Evolutionary conservation across 2,797 vertebrate genomes (phyloP).

Genomic region (Chromobotia macracanthus): DNA sequence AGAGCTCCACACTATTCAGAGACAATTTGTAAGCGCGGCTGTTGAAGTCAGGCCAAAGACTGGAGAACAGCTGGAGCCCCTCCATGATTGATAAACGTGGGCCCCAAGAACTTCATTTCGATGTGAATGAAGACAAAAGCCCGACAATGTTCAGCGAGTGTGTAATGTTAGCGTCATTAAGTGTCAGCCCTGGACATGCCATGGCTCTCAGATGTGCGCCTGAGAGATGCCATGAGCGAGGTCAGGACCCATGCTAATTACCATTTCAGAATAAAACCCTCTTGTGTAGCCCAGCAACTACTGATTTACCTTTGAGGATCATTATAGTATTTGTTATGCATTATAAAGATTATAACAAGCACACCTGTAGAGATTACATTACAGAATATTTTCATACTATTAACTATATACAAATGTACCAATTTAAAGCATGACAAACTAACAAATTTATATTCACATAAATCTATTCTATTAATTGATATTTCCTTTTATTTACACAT

Average conservation of each 20-base stretch:
- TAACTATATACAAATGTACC: neutral
- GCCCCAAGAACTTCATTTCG: too few relatives aligned
- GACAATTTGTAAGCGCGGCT: too few relatives aligned
- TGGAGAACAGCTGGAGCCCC: too few relatives aligned
- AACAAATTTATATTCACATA: neutral
- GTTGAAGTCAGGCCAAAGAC: too few relatives aligned
- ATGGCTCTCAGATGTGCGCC: conserved; percentile 94
- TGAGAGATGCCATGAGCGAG: conserved; percentile 86
- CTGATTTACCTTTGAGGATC: conserved; percentile 84
- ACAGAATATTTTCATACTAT: neutral
- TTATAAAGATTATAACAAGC: neutral
- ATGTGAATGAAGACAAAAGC: too few relatives aligned
- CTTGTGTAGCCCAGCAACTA: conserved; percentile 79
- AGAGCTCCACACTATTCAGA: conserved; percentile 84
- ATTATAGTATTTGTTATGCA: conserved; percentile 61
- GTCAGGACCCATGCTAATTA: conserved; percentile 90
- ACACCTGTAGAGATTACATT: neutral
- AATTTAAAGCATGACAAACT: too few relatives aligned
- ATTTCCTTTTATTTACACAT: neutral
- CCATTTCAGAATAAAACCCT: conserved; percentile 81
- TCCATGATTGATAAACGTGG: too few relatives aligned
- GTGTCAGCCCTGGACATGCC: conserved; percentile 87
- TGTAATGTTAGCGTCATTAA: too few relatives aligned
- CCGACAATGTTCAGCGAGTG: too few relatives aligned
- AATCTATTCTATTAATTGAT: neutral